Conservation (phyloP, 2,797 vertebrate genomes). For the Phoeniculus purpureus region DNA sequence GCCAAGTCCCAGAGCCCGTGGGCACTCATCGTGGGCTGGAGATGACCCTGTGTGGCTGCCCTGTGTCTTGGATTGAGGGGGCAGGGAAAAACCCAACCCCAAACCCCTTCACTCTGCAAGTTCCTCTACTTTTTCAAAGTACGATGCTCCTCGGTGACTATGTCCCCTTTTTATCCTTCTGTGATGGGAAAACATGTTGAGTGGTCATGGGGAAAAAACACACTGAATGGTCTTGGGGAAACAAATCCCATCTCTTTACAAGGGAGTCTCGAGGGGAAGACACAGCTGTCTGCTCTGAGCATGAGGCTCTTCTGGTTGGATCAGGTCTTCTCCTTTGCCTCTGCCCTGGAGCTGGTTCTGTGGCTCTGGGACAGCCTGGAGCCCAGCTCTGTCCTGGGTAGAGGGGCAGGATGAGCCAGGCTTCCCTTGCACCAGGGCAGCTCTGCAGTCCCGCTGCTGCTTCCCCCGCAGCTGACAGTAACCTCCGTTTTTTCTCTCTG, state of each 20-base stretch:
- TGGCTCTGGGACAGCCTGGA: background rate
- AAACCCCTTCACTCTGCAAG: background rate
- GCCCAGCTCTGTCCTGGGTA: background rate
- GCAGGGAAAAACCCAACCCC: background rate
- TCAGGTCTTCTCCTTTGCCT: background rate
- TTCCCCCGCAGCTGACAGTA: background rate
- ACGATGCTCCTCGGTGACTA: rapidly evolving
- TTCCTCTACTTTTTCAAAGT: background rate
- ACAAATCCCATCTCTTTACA: background rate
- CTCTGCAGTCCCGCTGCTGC: background rate
- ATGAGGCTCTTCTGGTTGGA: background rate
- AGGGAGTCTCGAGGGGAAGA: background rate
- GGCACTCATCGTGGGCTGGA: rapidly evolving
- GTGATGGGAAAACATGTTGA: background rate
- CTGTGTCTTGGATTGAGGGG: background rate
- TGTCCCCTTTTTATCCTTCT: background rate
- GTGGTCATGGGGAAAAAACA: background rate
- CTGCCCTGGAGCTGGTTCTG: background rate
- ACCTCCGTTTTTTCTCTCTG: background rate
- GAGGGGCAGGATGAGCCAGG: no score
- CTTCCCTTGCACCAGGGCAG: background rate
- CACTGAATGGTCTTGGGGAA: background rate
- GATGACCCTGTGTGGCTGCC: background rate
- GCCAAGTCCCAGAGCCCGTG: background rate
- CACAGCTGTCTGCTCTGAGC: background rate